Evolutionary conservation across 2,888 invertebrate species (phyloP).

Genomic region (Sussaba pulchella): DNA sequence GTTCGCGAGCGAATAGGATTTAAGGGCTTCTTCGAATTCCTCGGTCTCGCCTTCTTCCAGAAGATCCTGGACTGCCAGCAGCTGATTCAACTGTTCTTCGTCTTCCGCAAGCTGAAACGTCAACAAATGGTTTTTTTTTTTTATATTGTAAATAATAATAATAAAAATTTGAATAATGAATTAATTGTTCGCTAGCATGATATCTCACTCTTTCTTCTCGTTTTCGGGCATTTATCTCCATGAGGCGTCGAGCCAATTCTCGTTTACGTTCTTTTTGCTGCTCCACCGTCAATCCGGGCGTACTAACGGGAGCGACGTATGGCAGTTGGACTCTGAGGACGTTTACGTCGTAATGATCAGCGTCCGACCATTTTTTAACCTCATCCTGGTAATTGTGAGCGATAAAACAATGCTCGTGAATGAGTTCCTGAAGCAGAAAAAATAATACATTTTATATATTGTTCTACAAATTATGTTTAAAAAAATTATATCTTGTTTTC

Average conservation of each 20-base stretch:
- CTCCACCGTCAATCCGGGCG: constrained; percentile 90
- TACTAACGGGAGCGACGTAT: constrained; percentile 88
- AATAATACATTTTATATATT: neutral
- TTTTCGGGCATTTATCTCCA: constrained; percentile 96
- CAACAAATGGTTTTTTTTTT: too few species aligned
- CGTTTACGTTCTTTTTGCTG: constrained; percentile 95
- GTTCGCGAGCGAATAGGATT: constrained; percentile 90
- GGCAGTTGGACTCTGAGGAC: constrained; percentile 95
- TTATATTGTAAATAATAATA: constrained; percentile 22
- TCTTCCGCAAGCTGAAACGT: constrained; percentile 90
- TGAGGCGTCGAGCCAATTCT: constrained; percentile 92
- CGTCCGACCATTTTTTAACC: constrained; percentile 92
- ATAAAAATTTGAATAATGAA: constrained; percentile 38
- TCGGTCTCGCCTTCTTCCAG: constrained; percentile 91
- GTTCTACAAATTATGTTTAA: neutral
- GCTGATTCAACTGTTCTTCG: constrained; percentile 92
- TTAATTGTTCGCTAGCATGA: too few species aligned
- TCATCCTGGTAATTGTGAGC: constrained; percentile 92
- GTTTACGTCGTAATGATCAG: constrained; percentile 93
- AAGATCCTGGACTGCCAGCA: constrained; percentile 91
- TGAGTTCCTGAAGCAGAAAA: constrained; percentile 86
- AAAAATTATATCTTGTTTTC: too few species aligned
- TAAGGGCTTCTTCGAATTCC: constrained; percentile 90
- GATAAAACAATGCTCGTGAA: constrained; percentile 92
- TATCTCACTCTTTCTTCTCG: constrained; percentile 90